Percentiles rank a stretch among this genome's conserved stretches.
These are phyloP conservation scores for Imbricaverruca yamaguchii DNA, from an alignment of 2,888 invertebrate genomes.

Conservation along the genomic window DNA sequence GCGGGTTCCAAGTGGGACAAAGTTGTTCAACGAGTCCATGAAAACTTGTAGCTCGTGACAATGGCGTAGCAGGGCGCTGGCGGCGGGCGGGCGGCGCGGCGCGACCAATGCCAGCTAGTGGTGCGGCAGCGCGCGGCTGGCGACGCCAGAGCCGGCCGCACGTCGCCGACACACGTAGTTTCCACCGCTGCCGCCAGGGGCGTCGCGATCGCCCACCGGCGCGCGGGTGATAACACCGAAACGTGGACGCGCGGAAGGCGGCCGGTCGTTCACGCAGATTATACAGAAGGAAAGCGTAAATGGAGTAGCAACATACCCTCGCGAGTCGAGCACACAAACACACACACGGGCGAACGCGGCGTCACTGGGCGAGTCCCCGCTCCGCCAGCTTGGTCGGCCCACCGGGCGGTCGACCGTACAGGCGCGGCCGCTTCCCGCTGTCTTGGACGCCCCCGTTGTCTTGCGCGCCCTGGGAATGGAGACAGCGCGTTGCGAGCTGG, in stretches of 20 bases:
- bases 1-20: too few relatives aligned
- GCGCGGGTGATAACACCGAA: background rate
- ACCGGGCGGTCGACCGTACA: too few relatives aligned
- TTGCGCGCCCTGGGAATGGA: too few relatives aligned
- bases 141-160: too few relatives aligned
- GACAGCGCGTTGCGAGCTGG: too few relatives aligned
- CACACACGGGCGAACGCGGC: background rate
- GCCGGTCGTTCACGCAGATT: background rate
- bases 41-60: background rate
- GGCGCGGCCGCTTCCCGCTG: too few relatives aligned
- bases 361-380: background rate
- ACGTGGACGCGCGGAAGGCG: background rate
- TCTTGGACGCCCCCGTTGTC: too few relatives aligned
- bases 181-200: background rate
- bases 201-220: background rate
- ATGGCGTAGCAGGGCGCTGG: too few relatives aligned
- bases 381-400: too few relatives aligned
- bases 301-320: background rate
- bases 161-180: background rate
- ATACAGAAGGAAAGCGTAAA: slow-evolving; percentile 14
- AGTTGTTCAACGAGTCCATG: background rate
- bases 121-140: too few relatives aligned
- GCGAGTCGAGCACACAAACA: background rate
- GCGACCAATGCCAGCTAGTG: too few relatives aligned
- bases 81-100: too few relatives aligned